Evolutionary conservation across 2,888 invertebrate genomes (phyloP).

Genomic region (Machimus atricapillus): DNA sequence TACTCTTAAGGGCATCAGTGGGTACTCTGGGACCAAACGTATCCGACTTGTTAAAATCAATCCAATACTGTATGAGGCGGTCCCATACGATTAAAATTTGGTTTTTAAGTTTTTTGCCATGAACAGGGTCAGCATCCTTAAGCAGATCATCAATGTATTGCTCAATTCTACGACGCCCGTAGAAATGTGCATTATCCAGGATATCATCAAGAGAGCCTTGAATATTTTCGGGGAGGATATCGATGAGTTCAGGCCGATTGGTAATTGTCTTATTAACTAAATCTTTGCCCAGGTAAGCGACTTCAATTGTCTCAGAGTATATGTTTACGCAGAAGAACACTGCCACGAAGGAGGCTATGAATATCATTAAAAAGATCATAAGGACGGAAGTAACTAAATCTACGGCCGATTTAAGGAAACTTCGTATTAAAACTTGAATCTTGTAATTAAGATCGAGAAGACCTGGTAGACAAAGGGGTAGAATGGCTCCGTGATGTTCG

Average conservation of each 20-base stretch:
- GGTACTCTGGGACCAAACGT: constrained; percentile 77
- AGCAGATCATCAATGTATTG: constrained; percentile 82
- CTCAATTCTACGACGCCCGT: constrained; percentile 90
- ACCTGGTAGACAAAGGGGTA: constrained; percentile 81
- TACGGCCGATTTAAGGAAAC: constrained; percentile 75
- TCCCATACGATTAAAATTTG: constrained; percentile 94
- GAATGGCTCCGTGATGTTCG: constrained; percentile 68
- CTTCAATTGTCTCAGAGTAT: constrained; percentile 92
- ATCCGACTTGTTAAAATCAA: constrained; percentile 71
- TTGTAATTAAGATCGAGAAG: constrained; percentile 74
- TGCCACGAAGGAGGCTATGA: constrained; percentile 79
- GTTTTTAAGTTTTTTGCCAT: constrained; percentile 82
- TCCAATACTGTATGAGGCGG: constrained; percentile 90
- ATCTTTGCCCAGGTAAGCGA: constrained; percentile 87
- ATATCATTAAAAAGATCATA: constrained; percentile 84
- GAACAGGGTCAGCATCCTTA: constrained; percentile 79
- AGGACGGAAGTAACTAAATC: constrained; percentile 87
- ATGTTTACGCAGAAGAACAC: constrained; percentile 79
- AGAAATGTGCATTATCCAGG: constrained; percentile 90
- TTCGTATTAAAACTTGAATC: constrained; percentile 69
- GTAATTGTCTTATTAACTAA: constrained; percentile 88
- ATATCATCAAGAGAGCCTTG: constrained; percentile 81
- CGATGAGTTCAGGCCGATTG: constrained; percentile 84
- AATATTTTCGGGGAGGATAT: constrained; percentile 74
- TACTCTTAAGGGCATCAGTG: constrained; percentile 73